phyloP scores from a whole-genome alignment of 2,888 invertebrate genomes.

The Kryphioiulus occultus region DNA sequence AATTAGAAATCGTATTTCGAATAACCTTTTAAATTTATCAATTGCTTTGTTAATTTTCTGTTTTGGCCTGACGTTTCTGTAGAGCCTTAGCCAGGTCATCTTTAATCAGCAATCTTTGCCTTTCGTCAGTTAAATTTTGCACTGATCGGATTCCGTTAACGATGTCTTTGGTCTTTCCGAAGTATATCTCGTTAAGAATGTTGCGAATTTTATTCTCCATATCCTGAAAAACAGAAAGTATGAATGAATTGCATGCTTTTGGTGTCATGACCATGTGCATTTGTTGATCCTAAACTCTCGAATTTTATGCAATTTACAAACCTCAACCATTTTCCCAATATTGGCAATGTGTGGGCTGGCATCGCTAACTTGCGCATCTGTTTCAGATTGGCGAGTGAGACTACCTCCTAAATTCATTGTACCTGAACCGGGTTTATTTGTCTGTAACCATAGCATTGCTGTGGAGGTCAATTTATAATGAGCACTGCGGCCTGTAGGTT shows the following conservation, averaged over 20 bases:
- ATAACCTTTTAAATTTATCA: not conserved
- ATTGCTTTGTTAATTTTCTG: slow-evolving; percentile 52
- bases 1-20: not conserved
- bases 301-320: slow-evolving; percentile 55
- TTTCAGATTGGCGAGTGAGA: slow-evolving; percentile 95
- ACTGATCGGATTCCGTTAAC: slow-evolving; percentile 89
- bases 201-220: slow-evolving; percentile 99
- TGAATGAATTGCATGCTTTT: slow-evolving; percentile 25
- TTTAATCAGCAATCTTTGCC: slow-evolving; percentile 82
- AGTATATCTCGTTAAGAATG: slow-evolving; percentile 98
- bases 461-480: slow-evolving; percentile 99
- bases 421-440: slow-evolving; percentile 91
- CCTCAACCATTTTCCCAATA: slow-evolving; percentile 97
- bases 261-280: not conserved
- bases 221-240: slow-evolving; percentile 67
- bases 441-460: slow-evolving; percentile 99
- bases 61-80: slow-evolving; percentile 79
- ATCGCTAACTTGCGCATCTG: slow-evolving; percentile 88
- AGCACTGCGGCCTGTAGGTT: slow-evolving; percentile 89
- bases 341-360: slow-evolving; percentile 97
- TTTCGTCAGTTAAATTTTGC: slow-evolving; percentile 83
- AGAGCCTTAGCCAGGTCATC: slow-evolving; percentile 85
- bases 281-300: too few species aligned
- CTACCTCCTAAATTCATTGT: slow-evolving; percentile 99
- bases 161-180: slow-evolving; percentile 98